Evolutionary conservation across 1,140 invertebrate species (phyloP).

Genomic region (Dendrolimus punctatus): DNA sequence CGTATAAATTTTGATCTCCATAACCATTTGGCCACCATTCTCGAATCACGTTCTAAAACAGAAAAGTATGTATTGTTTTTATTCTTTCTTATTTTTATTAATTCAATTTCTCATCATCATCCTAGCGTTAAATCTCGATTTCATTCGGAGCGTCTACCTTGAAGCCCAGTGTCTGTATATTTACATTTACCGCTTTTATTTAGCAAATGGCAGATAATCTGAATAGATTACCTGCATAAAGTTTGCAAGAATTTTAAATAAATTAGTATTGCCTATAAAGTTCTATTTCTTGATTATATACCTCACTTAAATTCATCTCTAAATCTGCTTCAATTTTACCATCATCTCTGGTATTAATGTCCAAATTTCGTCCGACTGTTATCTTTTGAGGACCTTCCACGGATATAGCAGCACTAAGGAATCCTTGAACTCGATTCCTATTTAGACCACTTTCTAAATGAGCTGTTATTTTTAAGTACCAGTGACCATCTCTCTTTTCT

Average conservation of each 20-base stretch:
- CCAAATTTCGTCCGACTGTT: conserved; percentile 24
- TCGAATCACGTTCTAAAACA: conserved; percentile 45
- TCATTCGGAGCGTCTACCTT: no score
- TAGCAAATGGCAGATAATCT: no score
- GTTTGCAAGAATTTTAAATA: no score
- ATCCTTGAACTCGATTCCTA: conserved; percentile 24
- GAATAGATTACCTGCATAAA: no score
- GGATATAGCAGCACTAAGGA: conserved; percentile 25
- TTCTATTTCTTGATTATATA: conserved; percentile 10
- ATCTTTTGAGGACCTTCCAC: conserved; percentile 34
- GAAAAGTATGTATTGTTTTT: conserved; percentile 3
- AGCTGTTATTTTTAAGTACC: conserved; percentile 67
- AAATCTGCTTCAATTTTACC: conserved; percentile 37
- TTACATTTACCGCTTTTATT: no score
- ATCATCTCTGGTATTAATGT: conserved; percentile 27
- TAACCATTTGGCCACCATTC: conserved; percentile 97
- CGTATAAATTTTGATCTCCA: conserved; percentile 87
- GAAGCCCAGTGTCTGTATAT: no score
- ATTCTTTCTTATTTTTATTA: not conserved
- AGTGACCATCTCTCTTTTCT: conserved; percentile 39
- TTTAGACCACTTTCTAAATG: conserved; percentile 67
- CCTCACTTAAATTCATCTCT: conserved; percentile 42
- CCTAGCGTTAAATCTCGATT: no score
- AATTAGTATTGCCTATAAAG: no score
- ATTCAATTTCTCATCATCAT: no score